These are phyloP conservation scores for Sinocyclocheilus anophthalmus DNA, from an alignment of 2,113 vertebrate genomes.

Conservation along the genomic window DNA sequence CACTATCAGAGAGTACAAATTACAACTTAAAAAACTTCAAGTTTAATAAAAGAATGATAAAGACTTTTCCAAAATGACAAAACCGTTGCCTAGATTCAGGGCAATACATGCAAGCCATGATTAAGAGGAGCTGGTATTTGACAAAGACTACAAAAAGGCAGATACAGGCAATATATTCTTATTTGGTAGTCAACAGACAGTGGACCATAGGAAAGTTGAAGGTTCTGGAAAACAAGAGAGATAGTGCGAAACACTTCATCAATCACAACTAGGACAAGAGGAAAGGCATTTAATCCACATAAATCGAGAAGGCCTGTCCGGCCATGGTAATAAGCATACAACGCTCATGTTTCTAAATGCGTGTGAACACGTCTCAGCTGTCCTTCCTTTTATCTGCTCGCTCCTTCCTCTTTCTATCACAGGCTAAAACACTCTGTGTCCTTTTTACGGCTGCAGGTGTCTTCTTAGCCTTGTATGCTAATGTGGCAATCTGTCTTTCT, in stretches of 20 bases:
- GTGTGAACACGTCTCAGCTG: slow-evolving; percentile 39
- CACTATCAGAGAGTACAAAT: no score
- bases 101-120: no score
- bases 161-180: not conserved
- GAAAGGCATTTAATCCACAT: slow-evolving; percentile 2
- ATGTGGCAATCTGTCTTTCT: slow-evolving; percentile 35
- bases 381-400: slow-evolving; percentile 2
- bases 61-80: no score
- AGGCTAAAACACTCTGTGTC: not conserved
- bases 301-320: slow-evolving; percentile 2
- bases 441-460: slow-evolving; percentile 29
- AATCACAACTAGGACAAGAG: not conserved
- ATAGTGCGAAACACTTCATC: not conserved
- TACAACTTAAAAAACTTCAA: no score
- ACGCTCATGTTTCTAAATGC: slow-evolving; percentile 24
- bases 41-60: no score
- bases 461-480: slow-evolving; percentile 30
- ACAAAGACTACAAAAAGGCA: not conserved
- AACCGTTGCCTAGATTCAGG: no score
- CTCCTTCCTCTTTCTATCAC: not conserved
- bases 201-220: slow-evolving; percentile 19
- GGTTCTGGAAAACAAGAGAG: not conserved
- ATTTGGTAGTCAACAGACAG: slow-evolving; percentile 6
- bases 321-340: not conserved
- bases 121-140: not conserved